Evolutionary conservation across 2,797 vertebrate genomes (phyloP), one percentile per base, ranked within the genome.

Genomic region (Sandelia bainsii): DNA sequence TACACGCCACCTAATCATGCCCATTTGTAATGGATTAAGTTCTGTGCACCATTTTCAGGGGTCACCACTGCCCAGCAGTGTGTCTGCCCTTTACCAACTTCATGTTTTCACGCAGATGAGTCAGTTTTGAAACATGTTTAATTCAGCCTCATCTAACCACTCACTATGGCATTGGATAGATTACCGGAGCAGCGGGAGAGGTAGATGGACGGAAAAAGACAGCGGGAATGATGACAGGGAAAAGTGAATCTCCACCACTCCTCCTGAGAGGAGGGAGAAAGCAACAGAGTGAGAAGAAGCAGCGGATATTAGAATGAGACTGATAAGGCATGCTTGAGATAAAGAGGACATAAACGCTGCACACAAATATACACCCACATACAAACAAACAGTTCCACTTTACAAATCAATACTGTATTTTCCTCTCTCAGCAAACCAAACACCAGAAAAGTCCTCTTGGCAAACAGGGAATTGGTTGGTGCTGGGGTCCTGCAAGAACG

Each of bases 351-450:
- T 6, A 71, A 78, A 78, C 37, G 57, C 49, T 20, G 34, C 71
- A 45, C 77, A 78, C 66, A 69, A 62, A 63, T 67, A 60, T 40
- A 51, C 67, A 58, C 72, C 61, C 72, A 58, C 75, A 66, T 56
- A 64, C 75, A 79, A 69, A 81, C 82, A 87, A 82, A 85, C 81
- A 78, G 32, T 81, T 63, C 58, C 69, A 39, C 77, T 83, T 75
- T 58, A 73, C 59, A 77, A 81, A 91, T 92, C 86, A 70, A 90
- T 90, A 84, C 73, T 79, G 54, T 87, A 71, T 77, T 80, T 70
- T 57, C 44, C 57, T 49, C 34, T 51, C 32, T 3, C 32, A 63
- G 52, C 62, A 57, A 80, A 78, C 70, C 45, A 22, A 77, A 69
- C 68, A 45, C 68, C 62, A 12, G 53, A 49, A 12, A 45, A 20